phyloP scores from a whole-genome alignment of 2,888 invertebrate genomes.

The Drosophila nr. fundita region DNA sequence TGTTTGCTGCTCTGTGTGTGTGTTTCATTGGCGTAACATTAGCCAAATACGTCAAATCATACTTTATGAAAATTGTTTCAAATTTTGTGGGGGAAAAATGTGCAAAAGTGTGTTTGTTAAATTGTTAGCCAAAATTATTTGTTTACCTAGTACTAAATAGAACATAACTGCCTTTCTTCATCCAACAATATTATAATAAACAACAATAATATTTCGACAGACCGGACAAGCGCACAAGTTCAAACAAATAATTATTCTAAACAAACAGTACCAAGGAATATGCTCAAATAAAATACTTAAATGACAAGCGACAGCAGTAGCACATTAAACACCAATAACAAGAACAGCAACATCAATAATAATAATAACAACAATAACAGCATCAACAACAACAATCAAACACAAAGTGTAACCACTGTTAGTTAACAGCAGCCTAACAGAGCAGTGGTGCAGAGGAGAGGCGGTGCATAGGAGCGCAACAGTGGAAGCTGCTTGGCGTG shows the following conservation, averaged over 20 bases:
- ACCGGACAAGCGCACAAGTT: conserved; percentile 35
- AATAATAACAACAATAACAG: conserved; percentile 24
- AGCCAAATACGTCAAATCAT: conserved; percentile 48
- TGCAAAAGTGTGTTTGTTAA: conserved; percentile 78
- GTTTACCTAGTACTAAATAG: conserved; percentile 70
- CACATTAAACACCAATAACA: conserved; percentile 35
- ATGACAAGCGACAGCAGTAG: conserved; percentile 61
- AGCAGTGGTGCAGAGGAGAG: conserved; percentile 2
- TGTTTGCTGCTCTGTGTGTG: conserved; percentile 26
- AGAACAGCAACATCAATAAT: conserved; percentile 35
- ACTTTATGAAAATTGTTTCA: conserved; percentile 44
- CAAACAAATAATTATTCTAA: conserved; percentile 30
- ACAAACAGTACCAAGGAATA: conserved; percentile 46
- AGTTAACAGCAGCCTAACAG: conserved; percentile 48
- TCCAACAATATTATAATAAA: conserved; percentile 24
- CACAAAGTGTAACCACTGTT: conserved; percentile 27
- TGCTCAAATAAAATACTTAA: conserved; percentile 66
- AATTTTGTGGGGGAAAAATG: conserved; percentile 68
- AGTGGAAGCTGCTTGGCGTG: conserved; percentile 43
- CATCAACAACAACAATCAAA: conserved; percentile 35
- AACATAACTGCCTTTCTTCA: conserved; percentile 59
- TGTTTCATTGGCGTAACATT: conserved; percentile 36
- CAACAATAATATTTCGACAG: conserved; percentile 32
- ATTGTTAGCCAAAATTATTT: conserved; percentile 80
- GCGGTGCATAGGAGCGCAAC: conserved; percentile 3